phyloP scores from a whole-genome alignment of 1,140 invertebrate genomes.

The Sesamia nonagrioides region DNA sequence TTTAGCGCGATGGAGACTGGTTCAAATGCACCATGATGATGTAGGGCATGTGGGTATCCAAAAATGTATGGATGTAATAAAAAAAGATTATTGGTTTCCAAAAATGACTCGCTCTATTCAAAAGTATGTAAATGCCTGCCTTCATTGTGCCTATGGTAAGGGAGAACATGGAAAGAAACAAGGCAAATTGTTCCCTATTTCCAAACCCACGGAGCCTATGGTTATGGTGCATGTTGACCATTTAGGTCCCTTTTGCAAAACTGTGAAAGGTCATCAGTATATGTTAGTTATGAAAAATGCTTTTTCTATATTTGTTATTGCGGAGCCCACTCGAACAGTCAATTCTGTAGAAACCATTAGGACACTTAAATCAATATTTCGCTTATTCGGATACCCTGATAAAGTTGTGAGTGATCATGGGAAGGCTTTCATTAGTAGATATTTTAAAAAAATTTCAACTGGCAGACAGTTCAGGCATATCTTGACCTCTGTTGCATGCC shows the following conservation, averaged over 20 bases:
- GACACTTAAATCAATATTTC: conserved; percentile 47
- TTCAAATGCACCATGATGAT: conserved; percentile 8
- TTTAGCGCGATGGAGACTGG: neutral
- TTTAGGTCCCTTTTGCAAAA: conserved; percentile 62
- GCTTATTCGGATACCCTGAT: conserved; percentile 63
- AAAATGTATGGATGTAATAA: conserved; percentile 54
- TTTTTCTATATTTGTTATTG: conserved; percentile 51
- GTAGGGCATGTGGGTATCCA: neutral
- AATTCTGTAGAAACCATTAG: conserved; percentile 18
- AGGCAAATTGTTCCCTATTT: conserved; percentile 60
- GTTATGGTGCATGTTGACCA: conserved; percentile 65
- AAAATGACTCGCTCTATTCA: conserved; percentile 61
- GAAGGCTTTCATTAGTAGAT: conserved; percentile 64
- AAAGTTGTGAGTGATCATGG: conserved; percentile 61
- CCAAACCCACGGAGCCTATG: conserved; percentile 58
- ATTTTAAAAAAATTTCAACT: no score
- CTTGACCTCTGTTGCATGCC: no score
- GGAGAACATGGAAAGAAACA: conserved; percentile 56
- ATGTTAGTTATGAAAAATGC: conserved; percentile 68
- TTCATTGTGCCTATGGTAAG: conserved; percentile 61
- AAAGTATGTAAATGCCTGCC: conserved; percentile 59
- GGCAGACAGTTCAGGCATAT: no score
- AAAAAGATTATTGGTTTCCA: conserved; percentile 60
- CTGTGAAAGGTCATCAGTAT: conserved; percentile 55
- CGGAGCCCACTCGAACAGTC: neutral